Evolutionary conservation across 1,140 invertebrate species (phyloP), one percentile per base, ranked within the genome.

Genomic region (Drosophila kepulauana): DNA sequence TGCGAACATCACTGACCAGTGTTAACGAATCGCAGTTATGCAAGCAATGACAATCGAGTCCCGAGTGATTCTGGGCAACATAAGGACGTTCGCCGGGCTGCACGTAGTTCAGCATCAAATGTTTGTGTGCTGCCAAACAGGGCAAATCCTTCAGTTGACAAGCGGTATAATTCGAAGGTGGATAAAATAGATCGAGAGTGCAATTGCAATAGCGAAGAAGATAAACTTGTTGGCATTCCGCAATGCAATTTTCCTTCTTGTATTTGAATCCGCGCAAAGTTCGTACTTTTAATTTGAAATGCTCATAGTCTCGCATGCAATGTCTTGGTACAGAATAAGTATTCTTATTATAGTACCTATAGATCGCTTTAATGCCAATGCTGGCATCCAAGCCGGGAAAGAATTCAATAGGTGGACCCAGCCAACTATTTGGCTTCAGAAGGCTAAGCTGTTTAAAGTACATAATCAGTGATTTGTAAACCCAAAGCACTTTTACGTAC

Each of bases 121-220:
- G 38, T 45, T 82, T 91, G 30, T 92, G 66, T 5, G 56, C 38
- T 4, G 81, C 79, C 48, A 92, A 56, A 52, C 91, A 92, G 7
- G 84, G 87, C 5, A 91, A 54, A 69, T 92, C 91, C 6, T 45
- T 62, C 0, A 88, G 46, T 43, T 65, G 66, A 20, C 91, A 92
- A 6, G 81, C 30, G 5, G 30, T 28, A 43, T 86, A 78, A 8
- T 68, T 28, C 2, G 88, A 91, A 1, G 79, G 76, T 1, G 91
- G 91, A 66, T 79, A 92, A 33, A 92, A 86, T 3, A 91, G 57
- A 43, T 92, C 89, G 59, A 92, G 2, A 2, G 89, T 82, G 62
- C 91, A 92, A 54, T 91, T 92, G 54, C 91, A 92, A 58, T 75
- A 89, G 5, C 63, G 73, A 3, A 86, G 16, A 43, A 91, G 56